Percentiles rank a stretch among this genome's conserved stretches.
phyloP scores from a whole-genome alignment of 2,797 vertebrate species.

The Bradypus variegatus region DNA sequence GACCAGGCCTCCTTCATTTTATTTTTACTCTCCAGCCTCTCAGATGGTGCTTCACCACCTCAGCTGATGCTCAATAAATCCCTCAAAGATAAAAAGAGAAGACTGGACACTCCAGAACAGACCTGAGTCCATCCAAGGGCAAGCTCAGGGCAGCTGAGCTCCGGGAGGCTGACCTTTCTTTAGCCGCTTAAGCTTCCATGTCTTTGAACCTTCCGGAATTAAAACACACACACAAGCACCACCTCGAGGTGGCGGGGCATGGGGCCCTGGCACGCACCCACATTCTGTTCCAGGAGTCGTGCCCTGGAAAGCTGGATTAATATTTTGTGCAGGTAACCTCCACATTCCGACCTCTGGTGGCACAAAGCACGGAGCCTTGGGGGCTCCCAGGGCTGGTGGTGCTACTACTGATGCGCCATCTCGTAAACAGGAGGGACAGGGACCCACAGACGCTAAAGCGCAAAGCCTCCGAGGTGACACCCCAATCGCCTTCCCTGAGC shows the following conservation, averaged over 20 bases:
- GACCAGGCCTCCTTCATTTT: neutral
- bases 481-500: neutral
- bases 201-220: neutral
- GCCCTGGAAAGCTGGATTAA: neutral
- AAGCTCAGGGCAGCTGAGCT: neutral
- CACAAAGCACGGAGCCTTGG: neutral
- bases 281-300: neutral
- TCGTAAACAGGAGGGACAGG: neutral
- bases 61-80: neutral
- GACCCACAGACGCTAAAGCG: neutral
- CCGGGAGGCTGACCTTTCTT: neutral
- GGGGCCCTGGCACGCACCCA: neutral
- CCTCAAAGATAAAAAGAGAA: neutral
- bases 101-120: neutral
- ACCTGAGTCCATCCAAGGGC: neutral
- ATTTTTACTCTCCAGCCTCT: neutral
- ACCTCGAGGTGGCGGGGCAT: neutral
- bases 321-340: too few relatives aligned
- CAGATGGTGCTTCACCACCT: neutral
- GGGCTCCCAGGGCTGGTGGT: neutral
- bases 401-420: neutral
- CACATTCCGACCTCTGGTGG: neutral
- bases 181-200: neutral
- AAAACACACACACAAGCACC: neutral
- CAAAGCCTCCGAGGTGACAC: too few relatives aligned